Evolutionary conservation across 2,888 invertebrate genomes (phyloP), one percentile per base, ranked within the genome.

Genomic region (Nasonovia ribisnigri): DNA sequence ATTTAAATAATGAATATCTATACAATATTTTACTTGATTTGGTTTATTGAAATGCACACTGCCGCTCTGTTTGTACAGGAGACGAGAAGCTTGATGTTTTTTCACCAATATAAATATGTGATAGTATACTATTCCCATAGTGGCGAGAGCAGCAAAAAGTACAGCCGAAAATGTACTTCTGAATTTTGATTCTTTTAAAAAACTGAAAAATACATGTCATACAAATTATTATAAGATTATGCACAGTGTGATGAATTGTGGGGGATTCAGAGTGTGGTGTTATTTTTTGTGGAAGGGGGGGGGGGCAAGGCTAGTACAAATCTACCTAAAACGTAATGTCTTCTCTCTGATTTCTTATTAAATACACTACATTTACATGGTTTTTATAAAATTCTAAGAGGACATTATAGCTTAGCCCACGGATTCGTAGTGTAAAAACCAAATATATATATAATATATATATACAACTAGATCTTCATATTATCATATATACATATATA

Each of bases 71-170:
- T 94, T 94, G 54, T 96, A 95, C 67, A 96, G 95, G 54, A 96
- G 95, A 95, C 96, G 96, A 36, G 95, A 95, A 42, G 96, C 96
- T 95, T 97, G 96, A 95, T 97, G 97, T 88, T 96, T 96, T 84
- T 96, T 96, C 1, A 97, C 97, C 87, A 97, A 96, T 92, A 96
- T 95, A 94, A 97, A 96, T 95, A 97, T 97, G 95, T 97, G 96
- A 1, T 96, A 95, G 95, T 97, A 97, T 95, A 97, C 96, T 95
- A 96, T 95, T 13, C 96, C 96, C 96, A 97, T 97, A 57, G 96
- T 95, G 6, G 96, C 95, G 92, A 97, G 96, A 16, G 97, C 97
- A 5, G 96, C 95, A 95, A 97, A 96, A 95, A 97, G 96, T 57
- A 97, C 95, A 5, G 96, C 95, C 26, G 96, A 96, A 95, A 96